phyloP scores from a whole-genome alignment of 1,140 invertebrate genomes.

The Drosophila paulistorum region DNA sequence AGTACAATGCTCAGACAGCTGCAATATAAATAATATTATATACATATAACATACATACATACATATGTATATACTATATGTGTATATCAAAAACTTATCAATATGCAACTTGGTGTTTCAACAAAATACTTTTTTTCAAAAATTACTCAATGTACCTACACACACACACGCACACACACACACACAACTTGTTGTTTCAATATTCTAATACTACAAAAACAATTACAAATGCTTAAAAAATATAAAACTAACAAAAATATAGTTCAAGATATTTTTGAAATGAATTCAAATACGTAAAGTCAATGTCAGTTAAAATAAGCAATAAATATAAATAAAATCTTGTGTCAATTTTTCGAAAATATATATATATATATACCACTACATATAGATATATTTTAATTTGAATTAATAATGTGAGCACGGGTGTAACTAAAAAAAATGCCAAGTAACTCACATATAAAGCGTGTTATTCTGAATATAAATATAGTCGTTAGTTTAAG shows the following conservation, averaged over 20 bases:
- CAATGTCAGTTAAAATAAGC: slow-evolving; percentile 31
- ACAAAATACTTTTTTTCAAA: slow-evolving; percentile 47
- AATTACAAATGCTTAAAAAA: slow-evolving; percentile 15
- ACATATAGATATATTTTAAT: slow-evolving; percentile 16
- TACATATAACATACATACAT: slow-evolving; percentile 16
- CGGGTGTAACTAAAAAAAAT: slow-evolving; percentile 31
- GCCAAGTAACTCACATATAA: slow-evolving; percentile 44
- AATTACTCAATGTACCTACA: slow-evolving; percentile 54
- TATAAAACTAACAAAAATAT: not conserved
- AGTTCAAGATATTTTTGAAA: not conserved
- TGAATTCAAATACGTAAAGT: slow-evolving; percentile 30
- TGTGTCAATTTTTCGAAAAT: slow-evolving; percentile 53
- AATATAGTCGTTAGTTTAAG: slow-evolving; percentile 21
- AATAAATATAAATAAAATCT: slow-evolving; percentile 35
- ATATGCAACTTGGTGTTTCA: slow-evolving; percentile 56
- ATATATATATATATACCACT: slow-evolving; percentile 4
- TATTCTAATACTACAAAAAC: not conserved
- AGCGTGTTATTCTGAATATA: slow-evolving; percentile 74
- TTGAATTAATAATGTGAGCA: slow-evolving; percentile 32
- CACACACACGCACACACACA: not conserved
- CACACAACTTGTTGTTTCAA: slow-evolving; percentile 12
- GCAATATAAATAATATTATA: slow-evolving; percentile 34
- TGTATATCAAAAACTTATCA: slow-evolving; percentile 22
- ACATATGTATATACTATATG: slow-evolving; percentile 21
- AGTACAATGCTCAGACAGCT: slow-evolving; percentile 67